A percentile compares a stretch with the other conserved stretches of the same genome.
phyloP scores from a whole-genome alignment of 2,113 vertebrate genomes.

The Pica pica region DNA sequence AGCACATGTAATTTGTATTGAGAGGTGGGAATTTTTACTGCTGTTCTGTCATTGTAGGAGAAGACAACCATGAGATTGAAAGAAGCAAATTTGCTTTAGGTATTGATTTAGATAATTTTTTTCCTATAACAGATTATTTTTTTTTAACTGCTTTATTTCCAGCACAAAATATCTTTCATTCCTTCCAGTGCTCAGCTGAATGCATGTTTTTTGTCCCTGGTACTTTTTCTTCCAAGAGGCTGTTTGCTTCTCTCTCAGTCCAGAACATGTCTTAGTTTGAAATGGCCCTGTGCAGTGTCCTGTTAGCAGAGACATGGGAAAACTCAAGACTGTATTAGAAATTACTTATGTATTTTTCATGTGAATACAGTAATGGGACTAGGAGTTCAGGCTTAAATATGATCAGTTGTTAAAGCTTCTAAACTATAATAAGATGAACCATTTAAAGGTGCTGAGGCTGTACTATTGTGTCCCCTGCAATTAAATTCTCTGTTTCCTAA shows the following conservation, averaged over 20 bases:
- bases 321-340: background rate
- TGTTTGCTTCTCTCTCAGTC: background rate
- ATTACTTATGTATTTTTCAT: background rate
- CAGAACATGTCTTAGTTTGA: background rate
- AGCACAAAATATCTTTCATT: background rate
- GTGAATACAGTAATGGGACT: background rate
- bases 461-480: background rate
- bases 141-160: background rate
- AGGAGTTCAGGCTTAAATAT: background rate
- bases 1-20: background rate
- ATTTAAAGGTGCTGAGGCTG: background rate
- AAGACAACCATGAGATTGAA: background rate
- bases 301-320: background rate
- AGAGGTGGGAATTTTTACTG: background rate
- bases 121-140: background rate
- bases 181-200: background rate
- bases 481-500: background rate
- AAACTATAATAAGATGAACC: background rate
- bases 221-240: background rate
- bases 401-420: background rate
- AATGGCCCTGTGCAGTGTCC: background rate
- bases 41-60: background rate
- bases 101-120: background rate
- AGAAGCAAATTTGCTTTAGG: background rate
- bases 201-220: background rate